Conservation (phyloP, 92 coral and sea anemone genomes). For the Porites evermanni region DNA sequence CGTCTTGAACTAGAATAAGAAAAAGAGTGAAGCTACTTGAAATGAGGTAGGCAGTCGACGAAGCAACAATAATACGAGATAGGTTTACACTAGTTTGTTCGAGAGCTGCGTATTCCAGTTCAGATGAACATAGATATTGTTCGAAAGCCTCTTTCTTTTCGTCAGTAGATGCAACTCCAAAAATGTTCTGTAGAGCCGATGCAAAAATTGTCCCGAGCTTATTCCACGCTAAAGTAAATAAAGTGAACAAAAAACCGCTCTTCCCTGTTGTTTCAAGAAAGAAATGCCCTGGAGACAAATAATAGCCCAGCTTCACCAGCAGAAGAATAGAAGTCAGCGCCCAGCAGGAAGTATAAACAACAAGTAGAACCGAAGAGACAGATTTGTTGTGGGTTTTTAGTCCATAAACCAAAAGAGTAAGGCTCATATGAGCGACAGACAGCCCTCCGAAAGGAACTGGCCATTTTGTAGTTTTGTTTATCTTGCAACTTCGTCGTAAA, state of each 20-base stretch:
- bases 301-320: background rate
- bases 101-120: background rate
- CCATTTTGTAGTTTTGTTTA: conserved; percentile 26
- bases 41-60: conserved; percentile 4
- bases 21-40: conserved; percentile 28
- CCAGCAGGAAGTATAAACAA: conserved; percentile 24
- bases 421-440: background rate
- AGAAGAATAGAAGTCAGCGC: background rate
- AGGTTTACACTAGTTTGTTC: background rate
- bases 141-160: too few relatives aligned
- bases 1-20: background rate
- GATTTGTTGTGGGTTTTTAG: conserved; percentile 17
- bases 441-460: conserved; percentile 16
- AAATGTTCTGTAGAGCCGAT: background rate
- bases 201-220: background rate
- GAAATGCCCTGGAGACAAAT: background rate
- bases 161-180: background rate
- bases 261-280: background rate
- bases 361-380: background rate
- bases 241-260: background rate
- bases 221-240: background rate
- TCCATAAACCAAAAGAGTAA: background rate
- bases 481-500: background rate
- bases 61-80: background rate
- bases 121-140: conserved; percentile 1